A percentile compares a stretch with the other conserved stretches of the same genome.
phyloP scores from a whole-genome alignment of 23 tunicate species.

The Styela plicata region DNA sequence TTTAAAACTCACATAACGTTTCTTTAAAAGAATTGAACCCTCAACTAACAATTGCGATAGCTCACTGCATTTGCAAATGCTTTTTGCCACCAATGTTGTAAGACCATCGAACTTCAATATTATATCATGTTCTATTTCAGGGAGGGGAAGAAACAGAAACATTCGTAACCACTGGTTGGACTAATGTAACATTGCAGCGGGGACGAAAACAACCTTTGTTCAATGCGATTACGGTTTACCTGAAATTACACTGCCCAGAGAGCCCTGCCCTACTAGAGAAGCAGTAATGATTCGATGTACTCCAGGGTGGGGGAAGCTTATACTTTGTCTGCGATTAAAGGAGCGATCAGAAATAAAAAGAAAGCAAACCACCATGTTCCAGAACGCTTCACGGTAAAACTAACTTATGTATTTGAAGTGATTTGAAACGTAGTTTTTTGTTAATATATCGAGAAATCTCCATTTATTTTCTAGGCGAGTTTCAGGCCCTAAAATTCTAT shows the following conservation, averaged over 20 bases:
- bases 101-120: no score
- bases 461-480: no score
- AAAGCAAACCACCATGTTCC: conserved; percentile 16
- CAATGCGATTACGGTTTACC: conserved; percentile 37
- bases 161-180: conserved; percentile 43
- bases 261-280: conserved; percentile 31
- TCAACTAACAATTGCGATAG: no score
- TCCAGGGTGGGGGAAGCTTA: neutral
- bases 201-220: conserved; percentile 42
- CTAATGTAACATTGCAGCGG: conserved; percentile 73
- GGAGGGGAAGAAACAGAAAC: neutral
- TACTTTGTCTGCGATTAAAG: conserved; percentile 10
- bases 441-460: no score
- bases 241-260: neutral
- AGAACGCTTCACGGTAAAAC: neutral
- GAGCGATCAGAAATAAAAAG: conserved; percentile 16
- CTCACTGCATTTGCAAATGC: no score
- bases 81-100: no score
- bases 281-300: conserved; percentile 30
- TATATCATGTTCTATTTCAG: neutral
- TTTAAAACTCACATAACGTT: no score
- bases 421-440: no score
- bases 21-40: no score
- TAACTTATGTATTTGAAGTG: no score
- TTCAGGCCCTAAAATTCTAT: no score